Conservation (phyloP, 2,888 invertebrate species). For the Sinhomidia bicolor region DNA sequence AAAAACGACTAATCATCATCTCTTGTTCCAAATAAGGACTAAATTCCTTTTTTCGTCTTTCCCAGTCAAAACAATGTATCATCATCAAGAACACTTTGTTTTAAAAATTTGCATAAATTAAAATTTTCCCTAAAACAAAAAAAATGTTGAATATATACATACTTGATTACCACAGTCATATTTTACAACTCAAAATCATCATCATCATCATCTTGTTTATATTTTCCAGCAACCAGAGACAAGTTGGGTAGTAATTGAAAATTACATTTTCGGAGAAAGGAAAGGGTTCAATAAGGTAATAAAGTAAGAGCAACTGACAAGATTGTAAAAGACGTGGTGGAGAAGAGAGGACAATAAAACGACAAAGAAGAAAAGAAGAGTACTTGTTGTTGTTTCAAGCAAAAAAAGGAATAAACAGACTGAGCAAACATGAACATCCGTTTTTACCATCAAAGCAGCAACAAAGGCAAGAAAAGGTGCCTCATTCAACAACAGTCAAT, state of each 20-base stretch:
- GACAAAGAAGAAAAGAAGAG: neutral
- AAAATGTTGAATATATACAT: neutral
- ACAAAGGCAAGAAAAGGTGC: neutral
- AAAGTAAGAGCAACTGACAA: constrained; percentile 50
- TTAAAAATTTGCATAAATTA: neutral
- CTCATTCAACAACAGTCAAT: constrained; percentile 1
- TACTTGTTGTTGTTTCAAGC: neutral
- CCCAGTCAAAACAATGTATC: neutral
- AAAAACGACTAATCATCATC: neutral
- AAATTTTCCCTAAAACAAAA: neutral
- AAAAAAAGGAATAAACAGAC: constrained; percentile 8
- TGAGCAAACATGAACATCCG: constrained; percentile 54
- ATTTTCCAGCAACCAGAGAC: neutral
- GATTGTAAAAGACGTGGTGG: constrained; percentile 10
- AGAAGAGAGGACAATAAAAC: constrained; percentile 33
- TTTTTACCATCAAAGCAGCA: constrained; percentile 16
- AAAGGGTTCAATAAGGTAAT: constrained; percentile 6
- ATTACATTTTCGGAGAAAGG: neutral
- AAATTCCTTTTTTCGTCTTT: neutral
- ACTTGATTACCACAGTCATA: neutral
- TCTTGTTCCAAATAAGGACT: constrained; percentile 23
- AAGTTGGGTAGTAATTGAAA: neutral
- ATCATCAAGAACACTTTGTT: constrained; percentile 8
- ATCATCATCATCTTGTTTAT: neutral
- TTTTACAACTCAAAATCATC: neutral